A percentile compares a stretch with the other conserved stretches of the same genome.
These are phyloP conservation scores for Sterna hirundo DNA, from an alignment of 2,113 vertebrate genomes.

Conservation along the genomic window DNA sequence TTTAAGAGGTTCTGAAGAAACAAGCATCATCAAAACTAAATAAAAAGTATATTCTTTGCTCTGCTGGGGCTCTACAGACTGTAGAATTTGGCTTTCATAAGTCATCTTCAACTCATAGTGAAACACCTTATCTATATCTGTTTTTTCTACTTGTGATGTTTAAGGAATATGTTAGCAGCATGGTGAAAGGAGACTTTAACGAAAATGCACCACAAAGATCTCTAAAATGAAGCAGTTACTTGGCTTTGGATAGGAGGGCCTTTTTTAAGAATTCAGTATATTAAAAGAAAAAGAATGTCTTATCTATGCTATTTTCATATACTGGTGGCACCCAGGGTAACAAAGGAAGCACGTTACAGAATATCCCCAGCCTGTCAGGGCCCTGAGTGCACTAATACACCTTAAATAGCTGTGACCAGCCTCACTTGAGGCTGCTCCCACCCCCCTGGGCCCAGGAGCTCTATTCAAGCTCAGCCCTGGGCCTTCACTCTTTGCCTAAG, in stretches of 20 bases:
- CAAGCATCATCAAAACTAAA: neutral
- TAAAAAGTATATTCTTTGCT: neutral
- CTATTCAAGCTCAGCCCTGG: neutral
- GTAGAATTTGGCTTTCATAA: neutral
- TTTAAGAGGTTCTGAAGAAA: neutral
- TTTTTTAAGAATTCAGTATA: neutral
- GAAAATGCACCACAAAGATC: neutral
- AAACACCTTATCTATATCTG: neutral
- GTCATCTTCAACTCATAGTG: neutral
- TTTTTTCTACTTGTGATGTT: neutral
- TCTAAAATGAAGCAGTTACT: neutral
- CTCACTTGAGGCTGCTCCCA: neutral
- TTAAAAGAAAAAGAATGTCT: neutral
- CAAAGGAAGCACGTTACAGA: neutral
- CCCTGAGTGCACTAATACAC: neutral
- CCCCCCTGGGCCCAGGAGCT: neutral
- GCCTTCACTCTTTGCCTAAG: neutral
- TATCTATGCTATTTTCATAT: neutral
- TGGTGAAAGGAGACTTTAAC: neutral
- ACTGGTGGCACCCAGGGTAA: accelerated
- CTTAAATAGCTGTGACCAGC: neutral
- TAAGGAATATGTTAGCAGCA: neutral
- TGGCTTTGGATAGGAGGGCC: neutral
- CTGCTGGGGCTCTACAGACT: neutral
- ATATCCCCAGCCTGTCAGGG: neutral